These are phyloP conservation scores for Cathartes aura DNA, from an alignment of 2,113 vertebrate genomes.

Conservation along the genomic window DNA sequence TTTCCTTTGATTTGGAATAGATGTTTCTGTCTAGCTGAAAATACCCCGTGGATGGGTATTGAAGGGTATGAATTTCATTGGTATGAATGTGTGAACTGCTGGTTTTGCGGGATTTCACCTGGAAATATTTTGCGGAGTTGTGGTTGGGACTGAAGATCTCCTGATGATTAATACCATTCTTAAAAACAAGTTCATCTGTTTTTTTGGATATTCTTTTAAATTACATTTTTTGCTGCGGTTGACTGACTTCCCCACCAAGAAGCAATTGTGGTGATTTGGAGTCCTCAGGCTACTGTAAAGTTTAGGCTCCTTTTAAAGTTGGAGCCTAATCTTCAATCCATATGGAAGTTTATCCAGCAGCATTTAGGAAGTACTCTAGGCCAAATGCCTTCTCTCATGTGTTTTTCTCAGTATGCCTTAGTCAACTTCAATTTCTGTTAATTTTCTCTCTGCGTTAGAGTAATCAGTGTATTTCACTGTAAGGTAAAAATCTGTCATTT, in stretches of 20 bases:
- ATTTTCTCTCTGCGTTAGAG: slow-evolving; percentile 48
- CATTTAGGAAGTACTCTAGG: background rate
- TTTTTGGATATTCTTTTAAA: background rate
- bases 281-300: background rate
- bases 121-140: background rate
- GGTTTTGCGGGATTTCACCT: background rate
- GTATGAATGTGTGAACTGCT: background rate
- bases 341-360: background rate
- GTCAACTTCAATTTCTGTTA: slow-evolving; percentile 28
- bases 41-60: background rate
- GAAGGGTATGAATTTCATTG: background rate
- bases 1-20: background rate
- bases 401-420: slow-evolving; percentile 24
- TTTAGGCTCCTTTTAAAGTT: background rate
- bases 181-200: background rate
- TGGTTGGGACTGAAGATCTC: background rate
- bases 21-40: background rate
- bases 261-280: background rate
- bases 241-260: background rate
- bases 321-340: background rate
- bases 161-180: background rate
- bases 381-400: background rate
- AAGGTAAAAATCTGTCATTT: background rate
- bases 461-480: slow-evolving; percentile 4
- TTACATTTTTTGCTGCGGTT: background rate